phyloP scores from a whole-genome alignment of 2,113 vertebrate species.

The Mixornis gularis region DNA sequence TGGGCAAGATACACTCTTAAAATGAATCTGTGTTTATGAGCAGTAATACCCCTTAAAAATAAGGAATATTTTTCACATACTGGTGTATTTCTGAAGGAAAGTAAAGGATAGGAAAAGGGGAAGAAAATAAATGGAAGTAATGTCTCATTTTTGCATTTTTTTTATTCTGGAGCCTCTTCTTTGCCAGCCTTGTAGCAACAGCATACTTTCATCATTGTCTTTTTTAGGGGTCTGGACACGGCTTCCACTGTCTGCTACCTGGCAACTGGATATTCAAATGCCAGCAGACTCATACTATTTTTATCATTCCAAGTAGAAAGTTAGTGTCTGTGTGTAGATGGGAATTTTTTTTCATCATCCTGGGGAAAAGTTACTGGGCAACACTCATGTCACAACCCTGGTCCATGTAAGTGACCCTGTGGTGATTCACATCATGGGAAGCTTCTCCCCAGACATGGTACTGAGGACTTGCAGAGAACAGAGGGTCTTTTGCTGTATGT shows the following conservation, averaged over 20 bases:
- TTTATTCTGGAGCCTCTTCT: not conserved
- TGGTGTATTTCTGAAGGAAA: not conserved
- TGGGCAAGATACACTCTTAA: not conserved
- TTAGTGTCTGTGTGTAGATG: not conserved
- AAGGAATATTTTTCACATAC: not conserved
- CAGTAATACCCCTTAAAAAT: not conserved
- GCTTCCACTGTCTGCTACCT: not conserved
- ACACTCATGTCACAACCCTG: not conserved
- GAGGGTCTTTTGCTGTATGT: rapidly evolving
- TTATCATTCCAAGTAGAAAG: not conserved
- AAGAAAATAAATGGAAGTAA: not conserved
- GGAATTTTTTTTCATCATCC: not conserved
- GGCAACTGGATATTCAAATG: not conserved
- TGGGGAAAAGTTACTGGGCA: not conserved
- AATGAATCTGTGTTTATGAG: not conserved
- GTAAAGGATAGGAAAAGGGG: not conserved
- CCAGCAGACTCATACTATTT: not conserved
- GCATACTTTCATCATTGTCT: not conserved
- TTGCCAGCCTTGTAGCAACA: not conserved
- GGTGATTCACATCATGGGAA: not conserved
- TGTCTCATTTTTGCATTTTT: not conserved
- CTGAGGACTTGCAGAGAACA: not conserved
- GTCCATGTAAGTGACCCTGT: not conserved
- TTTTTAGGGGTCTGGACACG: not conserved
- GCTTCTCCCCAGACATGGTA: not conserved